These are phyloP conservation scores for Lepidothrix coronata DNA, from an alignment of 2,113 vertebrate genomes.

Conservation along the genomic window DNA sequence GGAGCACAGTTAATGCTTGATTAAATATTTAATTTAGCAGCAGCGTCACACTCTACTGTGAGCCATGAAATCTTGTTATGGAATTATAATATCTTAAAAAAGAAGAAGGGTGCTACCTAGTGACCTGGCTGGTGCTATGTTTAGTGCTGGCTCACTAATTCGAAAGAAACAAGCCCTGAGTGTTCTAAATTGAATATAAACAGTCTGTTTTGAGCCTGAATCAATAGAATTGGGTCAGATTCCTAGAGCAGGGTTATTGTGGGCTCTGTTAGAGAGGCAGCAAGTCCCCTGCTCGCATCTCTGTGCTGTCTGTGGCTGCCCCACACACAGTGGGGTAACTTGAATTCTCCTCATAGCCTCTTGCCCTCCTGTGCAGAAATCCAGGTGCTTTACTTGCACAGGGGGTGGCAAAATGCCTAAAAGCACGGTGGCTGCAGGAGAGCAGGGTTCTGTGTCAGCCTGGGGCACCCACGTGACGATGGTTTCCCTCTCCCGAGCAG, in stretches of 20 bases:
- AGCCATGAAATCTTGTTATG: slow-evolving; percentile 46
- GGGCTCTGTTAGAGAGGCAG: background rate
- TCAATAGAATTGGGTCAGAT: background rate
- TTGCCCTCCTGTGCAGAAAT: background rate
- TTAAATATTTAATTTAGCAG: slow-evolving; percentile 61
- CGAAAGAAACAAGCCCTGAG: background rate
- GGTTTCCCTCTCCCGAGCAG: slow-evolving; percentile 65
- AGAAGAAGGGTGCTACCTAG: background rate
- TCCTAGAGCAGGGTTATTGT: background rate
- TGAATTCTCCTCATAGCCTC: rapidly evolving
- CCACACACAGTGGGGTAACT: rapidly evolving
- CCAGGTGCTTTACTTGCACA: rapidly evolving
- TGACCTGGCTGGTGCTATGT: background rate
- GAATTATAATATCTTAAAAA: slow-evolving; percentile 41
- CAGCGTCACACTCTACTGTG: slow-evolving; percentile 30
- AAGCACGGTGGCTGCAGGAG: background rate
- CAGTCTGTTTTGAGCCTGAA: background rate
- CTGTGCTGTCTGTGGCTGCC: background rate
- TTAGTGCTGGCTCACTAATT: slow-evolving; percentile 18
- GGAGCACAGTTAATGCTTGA: slow-evolving; percentile 31
- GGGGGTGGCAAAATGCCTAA: background rate
- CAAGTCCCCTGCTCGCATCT: background rate
- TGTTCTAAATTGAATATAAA: background rate
- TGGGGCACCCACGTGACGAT: background rate
- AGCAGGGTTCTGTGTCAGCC: rapidly evolving